These are phyloP conservation scores for Dermochelys coriacea DNA, from an alignment of 2,797 vertebrate genomes.

Conservation along the genomic window DNA sequence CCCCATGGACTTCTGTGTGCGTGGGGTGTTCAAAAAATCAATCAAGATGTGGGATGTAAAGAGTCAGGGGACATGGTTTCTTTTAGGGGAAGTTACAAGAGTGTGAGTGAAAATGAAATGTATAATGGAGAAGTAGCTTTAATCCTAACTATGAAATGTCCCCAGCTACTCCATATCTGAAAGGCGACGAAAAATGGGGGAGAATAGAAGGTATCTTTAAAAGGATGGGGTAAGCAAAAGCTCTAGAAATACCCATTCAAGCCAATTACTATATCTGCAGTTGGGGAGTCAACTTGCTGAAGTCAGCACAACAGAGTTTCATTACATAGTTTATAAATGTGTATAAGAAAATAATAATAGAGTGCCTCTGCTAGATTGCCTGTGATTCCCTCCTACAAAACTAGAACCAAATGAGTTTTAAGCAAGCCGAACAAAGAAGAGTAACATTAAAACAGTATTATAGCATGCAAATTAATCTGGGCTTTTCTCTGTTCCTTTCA, in stretches of 20 bases:
- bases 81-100: not conserved
- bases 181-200: not conserved
- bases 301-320: not conserved
- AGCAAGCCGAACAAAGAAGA: not conserved
- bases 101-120: not conserved
- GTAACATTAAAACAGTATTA: not conserved
- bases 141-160: not conserved
- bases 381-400: not conserved
- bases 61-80: not conserved
- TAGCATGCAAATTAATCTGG: not conserved
- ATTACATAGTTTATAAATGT: not conserved
- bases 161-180: not conserved
- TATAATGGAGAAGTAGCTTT: not conserved
- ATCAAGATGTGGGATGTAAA: not conserved
- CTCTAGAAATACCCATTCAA: not conserved
- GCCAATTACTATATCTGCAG: not conserved
- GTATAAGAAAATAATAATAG: not conserved
- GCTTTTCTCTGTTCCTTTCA: not conserved
- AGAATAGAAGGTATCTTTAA: not conserved
- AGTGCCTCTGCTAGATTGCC: not conserved
- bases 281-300: not conserved
- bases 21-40: not conserved
- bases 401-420: not conserved
- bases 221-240: not conserved
- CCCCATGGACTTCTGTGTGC: not conserved